phyloP scores from a whole-genome alignment of 2,888 invertebrate species.

The Pristionchus fissidentatus region DNA sequence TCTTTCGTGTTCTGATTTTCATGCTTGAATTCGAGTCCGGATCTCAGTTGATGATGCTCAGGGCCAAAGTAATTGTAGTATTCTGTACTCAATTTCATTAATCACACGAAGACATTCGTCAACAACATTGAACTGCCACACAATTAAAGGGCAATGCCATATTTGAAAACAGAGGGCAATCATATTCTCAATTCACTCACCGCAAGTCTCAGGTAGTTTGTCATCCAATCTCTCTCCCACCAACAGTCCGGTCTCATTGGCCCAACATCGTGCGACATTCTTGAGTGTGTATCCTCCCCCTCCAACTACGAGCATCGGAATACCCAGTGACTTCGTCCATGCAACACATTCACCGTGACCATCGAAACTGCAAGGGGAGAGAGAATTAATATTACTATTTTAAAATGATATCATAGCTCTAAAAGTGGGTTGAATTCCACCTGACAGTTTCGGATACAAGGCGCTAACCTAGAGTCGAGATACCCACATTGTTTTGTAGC shows the following conservation, averaged over 20 bases:
- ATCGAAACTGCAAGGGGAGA: conserved; percentile 66
- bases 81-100: conserved; percentile 79
- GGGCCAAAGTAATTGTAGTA: conserved; percentile 97
- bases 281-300: conserved; percentile 90
- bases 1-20: conserved; percentile 94
- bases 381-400: not conserved
- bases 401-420: not conserved
- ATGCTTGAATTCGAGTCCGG: conserved; percentile 85
- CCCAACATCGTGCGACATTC: conserved; percentile 98
- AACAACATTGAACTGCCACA: too few species aligned
- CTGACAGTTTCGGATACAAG: too few species aligned
- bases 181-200: conserved; percentile 49
- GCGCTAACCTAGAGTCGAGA: too few species aligned
- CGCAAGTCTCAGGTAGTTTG: conserved; percentile 84
- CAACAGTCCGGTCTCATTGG: conserved; percentile 94
- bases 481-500: too few species aligned
- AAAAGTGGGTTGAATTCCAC: too few species aligned
- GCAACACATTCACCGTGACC: conserved; percentile 87
- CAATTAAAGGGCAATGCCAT: too few species aligned
- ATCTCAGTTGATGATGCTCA: conserved; percentile 88
- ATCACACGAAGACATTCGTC: not conserved
- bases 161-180: too few species aligned
- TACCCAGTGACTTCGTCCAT: conserved; percentile 91
- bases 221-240: conserved; percentile 93
- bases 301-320: conserved; percentile 91